Base-by-base conservation (phyloP, 2,113 vertebrate genomes). In the Centropristis striata region DNA sequence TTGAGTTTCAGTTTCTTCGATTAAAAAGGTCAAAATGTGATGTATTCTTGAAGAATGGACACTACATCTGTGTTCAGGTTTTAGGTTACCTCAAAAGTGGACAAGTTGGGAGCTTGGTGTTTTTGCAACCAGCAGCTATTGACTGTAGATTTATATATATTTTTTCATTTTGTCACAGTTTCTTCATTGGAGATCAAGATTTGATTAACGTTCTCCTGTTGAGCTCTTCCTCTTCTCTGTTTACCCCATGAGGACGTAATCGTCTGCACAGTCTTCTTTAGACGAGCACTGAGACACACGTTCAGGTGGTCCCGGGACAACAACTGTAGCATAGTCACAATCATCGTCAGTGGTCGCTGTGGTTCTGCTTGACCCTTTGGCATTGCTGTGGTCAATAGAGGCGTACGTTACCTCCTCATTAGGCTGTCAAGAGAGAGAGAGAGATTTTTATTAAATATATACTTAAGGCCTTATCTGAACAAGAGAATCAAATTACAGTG, bases 231-330 rank as follows among this genome's bases (percentile, higher is more conserved):
- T 71, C 27, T 27, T 16, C 8, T 28, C 21, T 16, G 47, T 60
- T 86, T 15, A 92, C 0, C 71, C 86, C 93, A 95, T 95, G 1
- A 90, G 79, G 1, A 95, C 92, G 71, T 95, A 95, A 77, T 95
- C 94, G 5, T 94, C 90, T 25, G 88, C 58, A 53, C 80, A 75
- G 27, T 94, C 93, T 0, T 93, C 90, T 25, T 36, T 88, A 41
- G 77, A 75, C 1, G 85, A 81, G 42, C 8, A 6, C 6, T 85
- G 54, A 1, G 87, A 73, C 1, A 37, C 59, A 0, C 8, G 5
- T 5, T 53, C 58, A 10, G 66, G 7, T 10, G 47, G 39, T 57
- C 32, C 21, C 7, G 92, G 91, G 10, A 91, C 4, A 0, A 63
- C 57, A 15, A 95, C 90, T n/a, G 51, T 75, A 55, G 92, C 84